These are phyloP conservation scores for Phortica magna DNA, from an alignment of 2,888 invertebrate species.

Conservation along the genomic window DNA sequence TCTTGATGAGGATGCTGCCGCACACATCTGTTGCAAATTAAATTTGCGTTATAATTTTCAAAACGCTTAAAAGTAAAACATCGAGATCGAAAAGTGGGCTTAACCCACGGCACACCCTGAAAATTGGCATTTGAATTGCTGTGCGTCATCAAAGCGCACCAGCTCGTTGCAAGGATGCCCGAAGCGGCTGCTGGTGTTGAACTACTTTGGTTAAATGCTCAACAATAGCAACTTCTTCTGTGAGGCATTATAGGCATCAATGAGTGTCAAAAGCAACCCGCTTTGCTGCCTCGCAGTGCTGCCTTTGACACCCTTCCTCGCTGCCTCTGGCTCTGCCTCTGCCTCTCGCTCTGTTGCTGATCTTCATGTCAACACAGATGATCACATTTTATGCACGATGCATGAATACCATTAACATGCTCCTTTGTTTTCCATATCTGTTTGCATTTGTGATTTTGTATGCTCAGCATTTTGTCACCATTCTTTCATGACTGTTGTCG, in stretches of 20 bases:
- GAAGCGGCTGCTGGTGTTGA: background rate
- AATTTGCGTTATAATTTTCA: constrained; percentile 74
- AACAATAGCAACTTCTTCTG: background rate
- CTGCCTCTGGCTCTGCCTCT: constrained; percentile 54
- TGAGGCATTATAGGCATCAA: background rate
- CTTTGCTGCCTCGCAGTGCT: constrained; percentile 26
- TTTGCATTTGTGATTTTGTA: constrained; percentile 62
- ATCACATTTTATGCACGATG: constrained; percentile 75
- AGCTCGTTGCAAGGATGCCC: constrained; percentile 22
- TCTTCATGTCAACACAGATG: constrained; percentile 78
- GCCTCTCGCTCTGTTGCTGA: constrained; percentile 61
- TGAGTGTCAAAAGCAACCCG: background rate
- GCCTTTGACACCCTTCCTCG: constrained; percentile 31
- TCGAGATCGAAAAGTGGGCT: constrained; percentile 36
- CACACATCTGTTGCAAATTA: constrained; percentile 76
- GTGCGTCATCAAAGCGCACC: constrained; percentile 49
- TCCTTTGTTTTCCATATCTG: constrained; percentile 38
- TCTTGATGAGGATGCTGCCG: constrained; percentile 56
- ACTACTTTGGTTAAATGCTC: constrained; percentile 28
- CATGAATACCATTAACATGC: background rate
- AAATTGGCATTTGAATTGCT: constrained; percentile 69
- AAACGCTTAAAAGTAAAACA: constrained; percentile 41
- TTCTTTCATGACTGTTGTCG: background rate
- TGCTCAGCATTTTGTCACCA: constrained; percentile 19
- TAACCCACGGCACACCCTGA: constrained; percentile 62